phyloP scores from a whole-genome alignment of 2,113 vertebrate species.

The Atrichornis clamosus region DNA sequence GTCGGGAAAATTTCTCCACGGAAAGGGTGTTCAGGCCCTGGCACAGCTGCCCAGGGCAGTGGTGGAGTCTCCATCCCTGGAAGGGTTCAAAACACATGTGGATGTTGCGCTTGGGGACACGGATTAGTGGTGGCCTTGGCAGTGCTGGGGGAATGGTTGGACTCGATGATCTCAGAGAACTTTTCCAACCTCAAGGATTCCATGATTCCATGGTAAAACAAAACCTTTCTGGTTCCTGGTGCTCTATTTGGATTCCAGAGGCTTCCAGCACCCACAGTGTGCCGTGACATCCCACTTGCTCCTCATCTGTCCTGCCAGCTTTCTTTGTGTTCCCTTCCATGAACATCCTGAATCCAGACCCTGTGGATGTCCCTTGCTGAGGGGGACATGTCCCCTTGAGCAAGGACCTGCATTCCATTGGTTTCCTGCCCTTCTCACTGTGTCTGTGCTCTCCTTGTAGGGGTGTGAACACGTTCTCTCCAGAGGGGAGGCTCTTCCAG shows the following conservation, averaged over 20 bases:
- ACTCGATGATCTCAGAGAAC: fast-evolving
- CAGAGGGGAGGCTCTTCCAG: slow-evolving; percentile 96
- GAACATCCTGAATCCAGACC: fast-evolving
- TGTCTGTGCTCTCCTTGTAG: slow-evolving; percentile 65
- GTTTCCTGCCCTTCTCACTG: not conserved
- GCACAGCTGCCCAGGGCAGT: too few relatives aligned
- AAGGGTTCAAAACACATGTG: too few relatives aligned
- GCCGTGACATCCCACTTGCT: fast-evolving
- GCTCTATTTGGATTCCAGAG: fast-evolving
- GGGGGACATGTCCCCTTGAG: not conserved
- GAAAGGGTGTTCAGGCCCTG: not conserved
- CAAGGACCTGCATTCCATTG: fast-evolving
- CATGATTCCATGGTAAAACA: not conserved
- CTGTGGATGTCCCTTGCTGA: not conserved
- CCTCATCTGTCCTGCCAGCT: fast-evolving
- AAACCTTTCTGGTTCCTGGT: not conserved
- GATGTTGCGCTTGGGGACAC: not conserved
- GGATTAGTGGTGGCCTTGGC: not conserved
- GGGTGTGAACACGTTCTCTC: slow-evolving; percentile 98
- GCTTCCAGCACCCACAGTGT: not conserved
- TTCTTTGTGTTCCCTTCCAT: fast-evolving
- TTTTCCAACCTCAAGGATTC: not conserved
- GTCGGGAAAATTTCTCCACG: not conserved
- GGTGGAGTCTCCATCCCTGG: not conserved
- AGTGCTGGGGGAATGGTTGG: not conserved